Conservation (phyloP, 2,888 invertebrate species). For the Heliconius hortense region DNA sequence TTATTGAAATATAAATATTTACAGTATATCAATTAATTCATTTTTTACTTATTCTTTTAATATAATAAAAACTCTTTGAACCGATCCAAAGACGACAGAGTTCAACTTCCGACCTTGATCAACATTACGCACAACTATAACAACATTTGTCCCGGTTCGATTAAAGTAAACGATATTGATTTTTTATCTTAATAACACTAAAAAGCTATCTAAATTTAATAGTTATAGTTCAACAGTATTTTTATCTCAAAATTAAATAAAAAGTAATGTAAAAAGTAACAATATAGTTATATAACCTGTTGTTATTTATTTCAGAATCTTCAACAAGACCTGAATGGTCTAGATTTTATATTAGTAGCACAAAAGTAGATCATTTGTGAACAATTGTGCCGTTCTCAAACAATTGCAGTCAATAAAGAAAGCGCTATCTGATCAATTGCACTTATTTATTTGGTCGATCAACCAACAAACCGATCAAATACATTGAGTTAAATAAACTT, state of each 20-base stretch:
- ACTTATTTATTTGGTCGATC: slow-evolving; percentile 20
- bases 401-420: slow-evolving; percentile 31
- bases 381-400: slow-evolving; percentile 28
- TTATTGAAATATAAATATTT: background rate
- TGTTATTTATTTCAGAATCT: background rate
- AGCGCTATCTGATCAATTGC: slow-evolving; percentile 29
- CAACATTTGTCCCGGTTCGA: background rate
- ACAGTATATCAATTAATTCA: background rate
- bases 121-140: background rate
- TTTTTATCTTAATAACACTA: background rate
- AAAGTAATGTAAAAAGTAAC: background rate
- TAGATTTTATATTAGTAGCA: slow-evolving; percentile 13
- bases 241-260: background rate
- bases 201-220: background rate
- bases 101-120: slow-evolving; percentile 18
- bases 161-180: background rate
- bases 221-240: background rate
- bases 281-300: background rate
- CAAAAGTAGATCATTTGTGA: slow-evolving; percentile 24
- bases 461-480: slow-evolving; percentile 16
- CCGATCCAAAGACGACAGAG: background rate
- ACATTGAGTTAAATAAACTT: background rate
- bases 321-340: slow-evolving; percentile 5
- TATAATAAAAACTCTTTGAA: background rate
- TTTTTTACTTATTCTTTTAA: background rate